Evolutionary conservation across 2,113 vertebrate genomes (phyloP), one percentile per base, ranked within the genome.

Genomic region (Spea multiplicata): DNA sequence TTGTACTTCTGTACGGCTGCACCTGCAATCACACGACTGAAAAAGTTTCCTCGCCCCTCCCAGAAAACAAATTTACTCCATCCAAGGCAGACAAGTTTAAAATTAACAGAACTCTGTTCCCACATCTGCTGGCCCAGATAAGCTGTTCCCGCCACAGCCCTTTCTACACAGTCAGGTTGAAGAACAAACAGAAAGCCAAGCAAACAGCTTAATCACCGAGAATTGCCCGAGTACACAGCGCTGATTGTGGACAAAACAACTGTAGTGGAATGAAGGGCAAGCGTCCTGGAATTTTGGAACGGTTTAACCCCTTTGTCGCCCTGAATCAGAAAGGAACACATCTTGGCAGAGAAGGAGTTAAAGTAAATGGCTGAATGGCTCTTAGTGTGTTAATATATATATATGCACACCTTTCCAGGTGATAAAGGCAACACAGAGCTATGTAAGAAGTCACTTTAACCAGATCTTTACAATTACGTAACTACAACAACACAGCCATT

Each of bases 41-140:
- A 30, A 30, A 3, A 48, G 82, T 86, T 84, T 78, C 71, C 79
- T 55, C 65, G 14, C 81, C 47, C 85, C 84, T 86, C 88, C 86
- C 81, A 0, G 57, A 89, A 89, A 90, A 82, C 84, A 91, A 88
- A 91, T 82, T 74, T 44, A 8, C 55, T 78, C 82, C 57, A 84
- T 62, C 86, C 79, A 66, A 71, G 68, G 82, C 74, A 46, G 16
- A 8, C 69, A 17, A 17, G 16, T 72, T 83, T 80, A 88, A 84
- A 80, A 84, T 88, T 84, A 85, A 85, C 83, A 73, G 81, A 13
- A 81, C 72, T 85, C 86, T 84, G 84, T 86, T 86, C 86, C 82
- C 84, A 83, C 81, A 66, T 84, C 12, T 81, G 80, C 12, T 66
- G 68, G 52, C 45, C 59, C 83, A 76, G 88, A 87, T 86, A 86